Evolutionary conservation across 2,888 invertebrate genomes (phyloP), one percentile per base, ranked within the genome.

Genomic region (Panzeria rudis): DNA sequence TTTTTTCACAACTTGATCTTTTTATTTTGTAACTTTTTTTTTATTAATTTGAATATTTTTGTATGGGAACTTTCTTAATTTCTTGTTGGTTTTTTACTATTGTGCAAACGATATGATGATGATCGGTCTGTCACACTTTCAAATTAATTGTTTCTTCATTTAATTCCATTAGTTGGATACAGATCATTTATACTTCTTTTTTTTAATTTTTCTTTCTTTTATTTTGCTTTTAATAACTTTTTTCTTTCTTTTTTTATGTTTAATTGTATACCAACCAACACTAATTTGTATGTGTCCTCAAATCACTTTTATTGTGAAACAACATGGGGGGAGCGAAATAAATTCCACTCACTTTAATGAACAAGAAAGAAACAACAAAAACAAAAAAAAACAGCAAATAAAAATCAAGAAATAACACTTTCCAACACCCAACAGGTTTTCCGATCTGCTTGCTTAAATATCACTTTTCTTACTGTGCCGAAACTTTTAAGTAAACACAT

Each of bases 361-460:
- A 78, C 47, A 61, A 50, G 59, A 66, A 52, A 75, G 38, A 35
- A 52, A 25, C 17, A 56, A 59, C 29, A 29, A 29, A 2, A 29
- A 29, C n/a, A n/a, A 35, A 7, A 38, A 77, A 35, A 81, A 77
- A 44, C 35, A 64, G 54, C 9, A 54, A 52, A 54, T 47, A 59
- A 47, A 64, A 64, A 66, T 69, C 61, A 81, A 81, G 81, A 85
- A 85, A 85, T 81, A 85, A 82, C 78, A 85, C 85, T 85, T 85
- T 85, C 85, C 85, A 85, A 85, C 85, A 85, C 85, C 85, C 85
- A 85, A 85, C 85, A 85, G 85, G 85, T 85, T 85, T 82, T 78
- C 83, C 79, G 73, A 82, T 82, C 82, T 82, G 85, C 85, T 85
- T 85, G 82, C 82, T 85, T 85, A 85, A 85, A 85, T 85, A 85